These are phyloP conservation scores for human (Homo sapiens) DNA, from an alignment of 2,113 vertebrate genomes.

Conservation along the genomic window GRCh38 chr1:148190001-148190500, in stretches of 20 bases:
- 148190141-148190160: constrained; percentile 36
- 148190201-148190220: constrained; percentile 6
- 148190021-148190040: neutral
- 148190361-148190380: constrained; percentile 27
- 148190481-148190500: neutral
- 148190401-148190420: neutral
- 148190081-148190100: neutral
- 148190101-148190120: neutral
- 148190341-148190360: neutral
- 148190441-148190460: neutral
- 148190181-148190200: neutral
- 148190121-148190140: neutral
- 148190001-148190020: too few relatives aligned
- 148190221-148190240: neutral
- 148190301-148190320: constrained; percentile 13
- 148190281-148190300: neutral
- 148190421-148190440: neutral
- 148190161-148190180: neutral
- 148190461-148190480: neutral
- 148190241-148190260: constrained; percentile 9
- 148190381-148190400: neutral
- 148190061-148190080: neutral
- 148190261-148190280: neutral
- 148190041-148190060: constrained; percentile 19
- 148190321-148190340: neutral